These are phyloP conservation scores for Chionis minor DNA, from an alignment of 2,113 vertebrate genomes.

Conservation along the genomic window DNA sequence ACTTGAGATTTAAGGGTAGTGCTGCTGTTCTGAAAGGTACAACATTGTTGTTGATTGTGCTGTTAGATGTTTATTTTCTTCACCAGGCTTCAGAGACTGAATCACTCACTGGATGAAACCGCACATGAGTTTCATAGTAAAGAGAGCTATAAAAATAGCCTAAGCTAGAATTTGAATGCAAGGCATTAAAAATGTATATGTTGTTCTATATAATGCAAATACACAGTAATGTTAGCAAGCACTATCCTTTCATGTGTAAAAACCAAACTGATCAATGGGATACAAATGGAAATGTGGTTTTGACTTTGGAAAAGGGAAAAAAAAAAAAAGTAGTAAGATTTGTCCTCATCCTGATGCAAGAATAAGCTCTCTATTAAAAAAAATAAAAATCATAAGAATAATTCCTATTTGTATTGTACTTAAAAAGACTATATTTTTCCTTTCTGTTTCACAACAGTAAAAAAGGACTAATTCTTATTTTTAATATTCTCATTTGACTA, in stretches of 20 bases:
- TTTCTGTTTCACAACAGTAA: background rate
- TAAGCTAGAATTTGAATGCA: background rate
- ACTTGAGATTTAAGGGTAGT: background rate
- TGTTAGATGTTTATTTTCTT: background rate
- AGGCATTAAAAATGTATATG: background rate
- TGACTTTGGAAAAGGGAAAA: background rate
- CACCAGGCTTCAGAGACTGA: background rate
- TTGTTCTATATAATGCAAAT: background rate
- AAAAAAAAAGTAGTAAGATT: background rate
- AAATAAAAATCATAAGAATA: background rate
- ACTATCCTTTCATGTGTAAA: background rate
- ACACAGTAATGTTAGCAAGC: background rate
- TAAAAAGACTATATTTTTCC: background rate
- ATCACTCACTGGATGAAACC: background rate
- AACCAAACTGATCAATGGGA: background rate
- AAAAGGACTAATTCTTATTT: background rate
- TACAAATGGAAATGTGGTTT: background rate
- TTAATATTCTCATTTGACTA: conserved; percentile 32
- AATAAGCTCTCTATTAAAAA: background rate
- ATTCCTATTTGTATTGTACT: background rate
- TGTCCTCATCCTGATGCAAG: background rate
- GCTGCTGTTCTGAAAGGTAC: background rate
- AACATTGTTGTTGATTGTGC: background rate
- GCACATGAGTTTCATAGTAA: background rate
- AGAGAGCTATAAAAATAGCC: background rate